A percentile compares a stretch with the other conserved stretches of the same genome.
Evolutionary conservation across 2,888 invertebrate species (phyloP).

Genomic region (Calameuta pallipes): DNA sequence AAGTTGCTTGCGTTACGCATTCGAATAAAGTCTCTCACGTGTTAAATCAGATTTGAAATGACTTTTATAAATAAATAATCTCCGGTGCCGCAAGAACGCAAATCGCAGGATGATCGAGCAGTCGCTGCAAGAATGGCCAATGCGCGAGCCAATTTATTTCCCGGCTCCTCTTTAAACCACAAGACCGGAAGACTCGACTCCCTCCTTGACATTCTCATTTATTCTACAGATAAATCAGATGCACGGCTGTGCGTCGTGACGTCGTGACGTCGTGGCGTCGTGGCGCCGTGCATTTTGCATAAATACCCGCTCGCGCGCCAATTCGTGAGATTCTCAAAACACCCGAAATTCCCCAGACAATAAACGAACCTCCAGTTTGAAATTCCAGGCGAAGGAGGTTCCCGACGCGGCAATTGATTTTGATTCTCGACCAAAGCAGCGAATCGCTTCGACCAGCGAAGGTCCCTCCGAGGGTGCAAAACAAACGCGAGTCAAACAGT

Average conservation of each 20-base stretch:
- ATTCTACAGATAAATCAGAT: background rate
- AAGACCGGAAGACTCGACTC: background rate
- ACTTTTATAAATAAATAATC: background rate
- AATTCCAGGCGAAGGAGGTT: background rate
- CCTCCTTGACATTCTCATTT: background rate
- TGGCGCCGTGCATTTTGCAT: background rate
- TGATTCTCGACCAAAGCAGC: background rate
- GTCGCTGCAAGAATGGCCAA: background rate
- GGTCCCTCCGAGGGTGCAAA: no score
- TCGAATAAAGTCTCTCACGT: background rate
- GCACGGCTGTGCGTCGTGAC: no score
- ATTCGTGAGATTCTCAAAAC: background rate
- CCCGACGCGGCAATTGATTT: background rate
- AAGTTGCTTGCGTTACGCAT: background rate
- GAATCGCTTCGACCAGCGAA: no score
- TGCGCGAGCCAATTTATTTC: background rate
- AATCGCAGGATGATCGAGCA: background rate
- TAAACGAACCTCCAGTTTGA: background rate
- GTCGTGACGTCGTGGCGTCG: no score
- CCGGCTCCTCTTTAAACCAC: background rate
- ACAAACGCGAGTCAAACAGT: no score
- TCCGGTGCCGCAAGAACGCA: background rate
- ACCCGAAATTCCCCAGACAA: background rate
- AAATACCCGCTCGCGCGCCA: background rate
- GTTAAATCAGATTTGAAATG: background rate